Percentiles rank a stretch among this genome's conserved stretches.
Evolutionary conservation across 2,888 invertebrate species (phyloP).

Genomic region (Drosophila kambysellisi): DNA sequence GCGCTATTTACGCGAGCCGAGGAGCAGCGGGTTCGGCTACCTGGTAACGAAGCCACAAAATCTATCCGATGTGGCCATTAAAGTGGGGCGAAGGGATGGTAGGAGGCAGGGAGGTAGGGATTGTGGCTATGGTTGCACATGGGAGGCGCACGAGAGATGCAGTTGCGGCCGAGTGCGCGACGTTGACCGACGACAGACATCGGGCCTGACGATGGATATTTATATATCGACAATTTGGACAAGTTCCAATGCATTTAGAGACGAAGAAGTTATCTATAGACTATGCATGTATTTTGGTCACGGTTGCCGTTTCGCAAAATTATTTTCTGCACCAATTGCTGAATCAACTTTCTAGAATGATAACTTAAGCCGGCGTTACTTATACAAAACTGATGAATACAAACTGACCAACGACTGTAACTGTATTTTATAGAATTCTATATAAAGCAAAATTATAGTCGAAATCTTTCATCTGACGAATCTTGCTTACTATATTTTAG

Average conservation of each 20-base stretch:
- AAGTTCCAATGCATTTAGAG: constrained; percentile 84
- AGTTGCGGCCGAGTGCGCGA: constrained; percentile 62
- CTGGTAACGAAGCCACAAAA: constrained; percentile 33
- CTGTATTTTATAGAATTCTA: background rate
- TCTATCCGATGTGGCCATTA: background rate
- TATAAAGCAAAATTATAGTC: background rate
- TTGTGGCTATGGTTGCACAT: constrained; percentile 43
- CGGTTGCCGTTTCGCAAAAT: constrained; percentile 72
- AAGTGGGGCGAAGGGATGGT: background rate
- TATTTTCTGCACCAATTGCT: constrained; percentile 72
- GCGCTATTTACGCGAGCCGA: constrained; percentile 39
- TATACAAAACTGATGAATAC: background rate
- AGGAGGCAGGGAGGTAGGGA: constrained; percentile 6
- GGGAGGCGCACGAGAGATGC: constrained; percentile 62
- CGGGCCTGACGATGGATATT: constrained; percentile 80
- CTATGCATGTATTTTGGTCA: constrained; percentile 74
- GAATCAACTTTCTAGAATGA: constrained; percentile 9
- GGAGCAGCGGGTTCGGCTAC: constrained; percentile 38
- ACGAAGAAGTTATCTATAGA: constrained; percentile 76
- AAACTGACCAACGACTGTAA: background rate
- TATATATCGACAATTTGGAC: constrained; percentile 84
- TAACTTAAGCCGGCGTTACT: constrained; percentile 14
- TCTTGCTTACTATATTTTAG: background rate
- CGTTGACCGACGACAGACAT: constrained; percentile 54
- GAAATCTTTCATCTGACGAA: background rate